Evolutionary conservation across 1,140 invertebrate genomes (phyloP).

Genomic region (Aphaenogaster rudis): DNA sequence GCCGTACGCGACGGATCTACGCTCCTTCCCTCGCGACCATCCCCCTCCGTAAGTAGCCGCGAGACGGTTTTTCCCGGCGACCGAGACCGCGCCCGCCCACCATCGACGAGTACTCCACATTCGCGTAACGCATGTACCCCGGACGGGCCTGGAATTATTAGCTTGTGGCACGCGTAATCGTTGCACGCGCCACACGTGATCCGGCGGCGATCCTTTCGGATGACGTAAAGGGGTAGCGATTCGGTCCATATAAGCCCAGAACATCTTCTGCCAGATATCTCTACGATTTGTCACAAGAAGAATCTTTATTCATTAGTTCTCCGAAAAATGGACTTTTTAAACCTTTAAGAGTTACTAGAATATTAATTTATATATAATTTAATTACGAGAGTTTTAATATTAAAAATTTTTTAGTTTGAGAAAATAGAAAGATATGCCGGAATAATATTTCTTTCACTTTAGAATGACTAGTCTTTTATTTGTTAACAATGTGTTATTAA

Average conservation of each 20-base stretch:
- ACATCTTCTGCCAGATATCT: constrained; percentile 1
- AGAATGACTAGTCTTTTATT: neutral
- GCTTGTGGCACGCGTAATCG: constrained; percentile 18
- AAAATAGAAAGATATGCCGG: neutral
- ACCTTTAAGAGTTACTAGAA: neutral
- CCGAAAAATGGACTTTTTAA: neutral
- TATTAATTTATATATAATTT: neutral
- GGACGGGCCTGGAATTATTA: constrained; percentile 19
- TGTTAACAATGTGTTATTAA: constrained; percentile 1
- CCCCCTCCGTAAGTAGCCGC: constrained; percentile 49
- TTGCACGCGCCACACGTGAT: constrained; percentile 45
- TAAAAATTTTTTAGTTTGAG: neutral
- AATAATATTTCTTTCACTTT: neutral
- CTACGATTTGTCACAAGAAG: neutral
- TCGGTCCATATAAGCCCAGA: constrained; percentile 37
- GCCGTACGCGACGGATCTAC: constrained; percentile 59
- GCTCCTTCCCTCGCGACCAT: constrained; percentile 62
- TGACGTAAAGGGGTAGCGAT: constrained; percentile 34
- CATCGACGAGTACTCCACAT: constrained; percentile 58
- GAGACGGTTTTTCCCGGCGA: constrained; percentile 65
- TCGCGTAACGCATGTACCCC: constrained; percentile 30
- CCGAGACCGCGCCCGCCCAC: constrained; percentile 62
- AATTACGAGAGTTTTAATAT: neutral
- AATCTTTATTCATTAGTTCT: neutral
- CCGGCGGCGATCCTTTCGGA: neutral